Conservation (phyloP, 1,140 invertebrate species). For the Penaeus indicus region DNA sequence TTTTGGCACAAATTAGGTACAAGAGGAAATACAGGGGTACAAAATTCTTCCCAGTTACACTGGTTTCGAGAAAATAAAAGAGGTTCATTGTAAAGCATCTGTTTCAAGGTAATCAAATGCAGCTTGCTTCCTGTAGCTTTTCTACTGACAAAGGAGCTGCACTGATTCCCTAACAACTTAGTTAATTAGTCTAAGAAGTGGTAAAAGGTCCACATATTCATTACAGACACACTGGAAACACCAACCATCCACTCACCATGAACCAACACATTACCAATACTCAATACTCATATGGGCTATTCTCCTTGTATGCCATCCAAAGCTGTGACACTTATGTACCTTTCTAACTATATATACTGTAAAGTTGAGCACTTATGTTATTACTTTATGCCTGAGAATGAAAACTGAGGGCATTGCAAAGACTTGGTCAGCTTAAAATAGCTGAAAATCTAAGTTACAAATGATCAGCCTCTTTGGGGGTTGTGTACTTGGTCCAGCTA, state of each 20-base stretch:
- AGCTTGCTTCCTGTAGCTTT: constrained; percentile 35
- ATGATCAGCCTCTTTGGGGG: constrained; percentile 62
- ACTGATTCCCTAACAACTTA: constrained; percentile 35
- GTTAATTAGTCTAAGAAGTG: constrained; percentile 56
- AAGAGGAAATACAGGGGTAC: constrained; percentile 48
- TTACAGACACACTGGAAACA: constrained; percentile 46
- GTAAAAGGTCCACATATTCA: constrained; percentile 30
- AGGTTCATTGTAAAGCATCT: constrained; percentile 35
- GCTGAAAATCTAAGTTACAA: constrained; percentile 54
- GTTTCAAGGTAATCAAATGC: constrained; percentile 37
- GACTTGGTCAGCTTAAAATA: constrained; percentile 51
- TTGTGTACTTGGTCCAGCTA: constrained; percentile 54
- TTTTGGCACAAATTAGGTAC: constrained; percentile 63
- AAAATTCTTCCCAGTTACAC: constrained; percentile 34
- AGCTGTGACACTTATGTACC: constrained; percentile 59
- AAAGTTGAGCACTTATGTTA: constrained; percentile 64
- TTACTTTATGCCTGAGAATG: constrained; percentile 63
- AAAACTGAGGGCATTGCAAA: constrained; percentile 62
- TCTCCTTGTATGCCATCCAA: constrained; percentile 63
- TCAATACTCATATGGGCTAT: constrained; percentile 49
- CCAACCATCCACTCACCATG: constrained; percentile 56
- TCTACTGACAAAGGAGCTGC: constrained; percentile 18
- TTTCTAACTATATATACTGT: constrained; percentile 51
- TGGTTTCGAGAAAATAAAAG: constrained; percentile 28
- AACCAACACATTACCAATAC: constrained; percentile 65